Conservation (phyloP, 2,888 invertebrate genomes). For the Agonopterix subpropinquella region DNA sequence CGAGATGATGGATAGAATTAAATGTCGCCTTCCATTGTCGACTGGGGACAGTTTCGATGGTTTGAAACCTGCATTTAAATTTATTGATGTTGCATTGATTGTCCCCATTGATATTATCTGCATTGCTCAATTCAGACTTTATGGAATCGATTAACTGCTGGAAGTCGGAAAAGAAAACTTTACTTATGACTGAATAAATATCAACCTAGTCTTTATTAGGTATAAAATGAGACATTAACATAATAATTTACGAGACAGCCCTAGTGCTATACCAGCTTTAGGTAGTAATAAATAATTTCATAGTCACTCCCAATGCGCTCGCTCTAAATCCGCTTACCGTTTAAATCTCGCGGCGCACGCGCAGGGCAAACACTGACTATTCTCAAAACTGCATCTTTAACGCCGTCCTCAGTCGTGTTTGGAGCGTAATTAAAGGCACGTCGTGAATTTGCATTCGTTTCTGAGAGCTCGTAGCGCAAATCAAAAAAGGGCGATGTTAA, state of each 20-base stretch:
- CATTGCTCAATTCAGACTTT: too few relatives aligned
- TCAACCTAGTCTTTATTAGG: too few relatives aligned
- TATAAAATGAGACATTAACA: too few relatives aligned
- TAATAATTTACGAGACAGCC: slow-evolving; percentile 19
- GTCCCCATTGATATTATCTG: slow-evolving; percentile 8
- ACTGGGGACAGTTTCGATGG: slow-evolving; percentile 67
- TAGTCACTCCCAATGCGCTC: slow-evolving; percentile 43
- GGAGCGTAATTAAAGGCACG: slow-evolving; percentile 66
- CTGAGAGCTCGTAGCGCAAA: slow-evolving; percentile 66
- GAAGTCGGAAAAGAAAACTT: too few relatives aligned
- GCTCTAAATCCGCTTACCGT: slow-evolving; percentile 56
- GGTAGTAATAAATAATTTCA: slow-evolving; percentile 43
- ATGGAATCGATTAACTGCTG: background rate
- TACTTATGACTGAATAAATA: too few relatives aligned
- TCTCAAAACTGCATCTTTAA: slow-evolving; percentile 70
- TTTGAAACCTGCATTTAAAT: slow-evolving; percentile 25
- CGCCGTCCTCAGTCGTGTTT: slow-evolving; percentile 67
- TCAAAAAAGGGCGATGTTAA: slow-evolving; percentile 64
- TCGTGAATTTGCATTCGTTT: slow-evolving; percentile 68
- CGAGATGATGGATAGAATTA: slow-evolving; percentile 73
- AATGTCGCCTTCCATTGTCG: slow-evolving; percentile 69
- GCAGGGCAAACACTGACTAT: slow-evolving; percentile 45
- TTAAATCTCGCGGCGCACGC: slow-evolving; percentile 47
- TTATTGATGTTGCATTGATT: slow-evolving; percentile 47
- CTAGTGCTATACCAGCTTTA: slow-evolving; percentile 14